These are phyloP conservation scores for Aplocera efformata DNA, from an alignment of 2,888 invertebrate genomes.

Conservation along the genomic window DNA sequence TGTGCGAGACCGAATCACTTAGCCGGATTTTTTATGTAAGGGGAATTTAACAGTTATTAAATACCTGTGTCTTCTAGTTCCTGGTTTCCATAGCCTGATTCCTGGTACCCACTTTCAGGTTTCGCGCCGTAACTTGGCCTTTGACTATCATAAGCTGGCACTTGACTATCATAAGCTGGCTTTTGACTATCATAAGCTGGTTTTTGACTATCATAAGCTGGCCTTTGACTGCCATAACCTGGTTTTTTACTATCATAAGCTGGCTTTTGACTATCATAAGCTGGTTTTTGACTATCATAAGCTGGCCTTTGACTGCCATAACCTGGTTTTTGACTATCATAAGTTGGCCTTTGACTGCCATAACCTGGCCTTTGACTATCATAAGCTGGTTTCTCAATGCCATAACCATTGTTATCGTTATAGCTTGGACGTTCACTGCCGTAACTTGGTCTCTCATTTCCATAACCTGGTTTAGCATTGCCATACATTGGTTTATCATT, in stretches of 20 bases:
- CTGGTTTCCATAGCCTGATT: slow-evolving; percentile 18
- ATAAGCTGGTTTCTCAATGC: background rate
- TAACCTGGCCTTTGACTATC: background rate
- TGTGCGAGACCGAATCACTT: too few species aligned
- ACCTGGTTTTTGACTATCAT: background rate
- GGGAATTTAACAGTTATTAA: background rate
- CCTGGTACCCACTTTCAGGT: background rate
- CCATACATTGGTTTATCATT: slow-evolving; percentile 14
- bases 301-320: slow-evolving; percentile 5
- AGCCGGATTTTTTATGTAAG: too few species aligned
- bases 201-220: slow-evolving; percentile 6
- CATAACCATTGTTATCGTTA: background rate
- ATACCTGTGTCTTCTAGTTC: slow-evolving; percentile 17
- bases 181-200: slow-evolving; percentile 11
- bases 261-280: background rate
- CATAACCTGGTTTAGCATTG: slow-evolving; percentile 4
- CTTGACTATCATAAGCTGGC: background rate
- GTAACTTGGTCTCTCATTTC: slow-evolving; percentile 11
- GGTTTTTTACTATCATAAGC: slow-evolving; percentile 9
- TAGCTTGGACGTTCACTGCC: slow-evolving; percentile 1
- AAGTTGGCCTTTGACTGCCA: slow-evolving; percentile 5
- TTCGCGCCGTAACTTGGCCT: slow-evolving; percentile 3
- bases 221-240: background rate
- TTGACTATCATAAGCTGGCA: background rate
- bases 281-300: slow-evolving; percentile 2